These are phyloP conservation scores for Solea solea DNA, from an alignment of 2,113 vertebrate species.

Conservation along the genomic window DNA sequence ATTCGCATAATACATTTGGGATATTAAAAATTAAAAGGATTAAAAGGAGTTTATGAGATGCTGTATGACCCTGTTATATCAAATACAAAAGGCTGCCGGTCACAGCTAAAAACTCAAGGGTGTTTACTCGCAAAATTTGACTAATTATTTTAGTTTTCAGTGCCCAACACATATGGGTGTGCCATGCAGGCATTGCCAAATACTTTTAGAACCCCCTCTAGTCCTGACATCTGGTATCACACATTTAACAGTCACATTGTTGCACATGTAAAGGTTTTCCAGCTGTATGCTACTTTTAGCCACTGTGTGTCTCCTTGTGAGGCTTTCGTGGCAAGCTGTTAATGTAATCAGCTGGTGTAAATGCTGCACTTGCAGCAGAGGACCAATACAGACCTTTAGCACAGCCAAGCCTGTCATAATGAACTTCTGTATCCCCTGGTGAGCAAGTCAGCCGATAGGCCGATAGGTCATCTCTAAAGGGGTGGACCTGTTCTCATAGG, in stretches of 20 bases:
- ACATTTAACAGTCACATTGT: conserved; percentile 27
- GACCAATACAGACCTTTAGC: conserved; percentile 69
- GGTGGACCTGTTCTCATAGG: conserved; percentile 57
- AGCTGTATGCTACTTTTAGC: conserved; percentile 10
- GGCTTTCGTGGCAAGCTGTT: conserved; percentile 18
- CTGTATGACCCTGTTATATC: background rate
- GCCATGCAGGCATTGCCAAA: conserved; percentile 1
- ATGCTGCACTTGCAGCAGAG: conserved; percentile 51
- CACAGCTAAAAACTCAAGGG: conserved; percentile 23
- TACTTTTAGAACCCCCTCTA: conserved; percentile 1
- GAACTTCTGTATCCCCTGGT: conserved; percentile 70
- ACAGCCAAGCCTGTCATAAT: conserved; percentile 69
- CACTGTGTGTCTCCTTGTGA: background rate
- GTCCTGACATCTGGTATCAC: conserved; percentile 26
- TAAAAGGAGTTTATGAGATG: background rate
- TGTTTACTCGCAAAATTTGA: conserved; percentile 23
- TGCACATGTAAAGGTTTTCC: conserved; percentile 23
- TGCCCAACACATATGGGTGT: conserved; percentile 32
- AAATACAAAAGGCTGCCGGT: conserved; percentile 5
- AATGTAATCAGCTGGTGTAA: conserved; percentile 59
- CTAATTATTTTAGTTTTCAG: conserved; percentile 17
- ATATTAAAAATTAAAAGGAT: too few species aligned
- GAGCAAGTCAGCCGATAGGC: conserved; percentile 69
- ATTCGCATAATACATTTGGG: background rate
- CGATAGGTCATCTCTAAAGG: conserved; percentile 76